Base-by-base conservation (phyloP, 2,888 invertebrate species). In the Entomobrya multifasciata region DNA sequence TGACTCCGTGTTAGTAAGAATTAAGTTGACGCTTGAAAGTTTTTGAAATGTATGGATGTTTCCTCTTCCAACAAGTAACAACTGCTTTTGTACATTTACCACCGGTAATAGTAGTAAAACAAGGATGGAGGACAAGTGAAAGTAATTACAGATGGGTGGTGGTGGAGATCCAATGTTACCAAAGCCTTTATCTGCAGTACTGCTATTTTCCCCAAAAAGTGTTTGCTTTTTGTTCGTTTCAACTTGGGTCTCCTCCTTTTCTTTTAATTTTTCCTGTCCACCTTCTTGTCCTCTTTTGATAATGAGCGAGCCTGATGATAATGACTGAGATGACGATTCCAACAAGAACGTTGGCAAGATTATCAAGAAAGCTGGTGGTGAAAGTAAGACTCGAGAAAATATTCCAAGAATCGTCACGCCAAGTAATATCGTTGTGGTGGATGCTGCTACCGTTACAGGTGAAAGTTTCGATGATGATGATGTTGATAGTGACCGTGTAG, bases 391-490 rank as follows among this genome's bases (percentile, higher is more conserved):
- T 6, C 57, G 60, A 44, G 77, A 77, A 74, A 36, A 30, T 74
- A 52, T 52, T 52, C 17, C 52, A 10, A 74, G 74, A 74, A 74
- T 74, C 17, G 74, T 36, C 74, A 74, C 74, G 30, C 52, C 55
- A 20, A 74, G 30, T 55, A 55, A 27, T 74, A 55, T 0, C 20
- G 47, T 27, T 65, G 36, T 17, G n/a, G 70, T 13, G 4, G 47
- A 13, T 22, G 47, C n/a, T 36, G 36, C 36, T 36, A 36, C 36
- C 36, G 36, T 36, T 36, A 47, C 22, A 4, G 30, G 27, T 11
- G 36, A 20, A 17, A 22, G 25, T 5, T n/a, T n/a, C n/a, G 70
- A 15, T n/a, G 72, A 49, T 49, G 67, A 10, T 49, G 27, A 5
- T 11, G 72, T n/a, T 72, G 72, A 72, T n/a, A 52, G 20, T 74